Evolutionary conservation across 2,888 invertebrate species (phyloP), one percentile per base, ranked within the genome.

Genomic region (Spisula solida): DNA sequence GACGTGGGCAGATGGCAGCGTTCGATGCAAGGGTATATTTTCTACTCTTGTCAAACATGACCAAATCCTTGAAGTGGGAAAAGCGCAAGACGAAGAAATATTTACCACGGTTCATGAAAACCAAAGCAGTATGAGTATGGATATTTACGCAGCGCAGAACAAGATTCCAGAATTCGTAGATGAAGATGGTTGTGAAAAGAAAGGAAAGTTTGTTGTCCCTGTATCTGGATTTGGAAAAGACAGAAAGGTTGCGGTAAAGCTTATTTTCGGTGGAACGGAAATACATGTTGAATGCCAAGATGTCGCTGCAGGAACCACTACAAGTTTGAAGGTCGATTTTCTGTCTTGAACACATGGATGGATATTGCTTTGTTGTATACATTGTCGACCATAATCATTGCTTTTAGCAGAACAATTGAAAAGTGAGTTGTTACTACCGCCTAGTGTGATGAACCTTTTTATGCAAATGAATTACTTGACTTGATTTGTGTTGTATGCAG

Each of bases 241-340:
- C 18, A 79, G 93, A n/a, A 41, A 75, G 6, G 88, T 91, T 47
- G 75, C 56, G 0, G 93, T 90, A 20, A 56, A 86, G 31, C 81
- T 93, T 70, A 91, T 88, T 60, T 92, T 92, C 47, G 93, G 92
- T 12, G 92, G 92, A 0, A 92, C 93, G n/a, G 93, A 93, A 85
- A 81, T 92, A 0, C 51, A 86, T 16, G 92, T 93, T 0, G 79
- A 90, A 34, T 90, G 90, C 29, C 60, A 48, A 20, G 87, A 87
- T 14, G 78, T 87, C 51, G 66, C 80, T 12, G 90, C 88, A 5
- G 88, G 87, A 12, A 87, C 81, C 51, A 81, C 82, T 20, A 75
- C 70, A 0, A 51, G 55, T 48, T 41, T 82, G 70, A 86, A 56
- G 66, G 81, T 86, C n/a, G 86, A 86, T 31, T 86, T 81, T 25